These are phyloP conservation scores for Opisthograptis luteolata DNA, from an alignment of 2,888 invertebrate genomes.

Conservation along the genomic window DNA sequence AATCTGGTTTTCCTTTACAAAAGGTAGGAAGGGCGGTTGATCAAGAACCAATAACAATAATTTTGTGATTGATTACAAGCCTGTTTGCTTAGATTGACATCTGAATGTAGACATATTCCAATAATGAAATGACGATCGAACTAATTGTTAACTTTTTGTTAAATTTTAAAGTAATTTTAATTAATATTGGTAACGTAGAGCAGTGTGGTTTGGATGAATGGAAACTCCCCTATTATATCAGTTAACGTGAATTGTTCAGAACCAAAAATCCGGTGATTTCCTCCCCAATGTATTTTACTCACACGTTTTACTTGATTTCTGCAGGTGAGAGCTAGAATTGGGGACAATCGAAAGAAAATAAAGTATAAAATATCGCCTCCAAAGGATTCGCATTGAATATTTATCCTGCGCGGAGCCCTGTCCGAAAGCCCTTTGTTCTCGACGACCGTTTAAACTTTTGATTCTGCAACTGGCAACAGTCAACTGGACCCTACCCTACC, in stretches of 20 bases:
- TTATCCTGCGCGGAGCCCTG: constrained; percentile 76
- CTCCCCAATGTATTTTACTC: constrained; percentile 43
- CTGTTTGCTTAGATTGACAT: constrained; percentile 76
- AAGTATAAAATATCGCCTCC: constrained; percentile 80
- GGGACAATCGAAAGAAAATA: constrained; percentile 69
- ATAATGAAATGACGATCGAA: constrained; percentile 26
- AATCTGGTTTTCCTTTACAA: constrained; percentile 68
- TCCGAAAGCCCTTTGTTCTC: constrained; percentile 81
- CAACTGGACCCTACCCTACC: constrained; percentile 80
- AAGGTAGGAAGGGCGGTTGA: constrained; percentile 68
- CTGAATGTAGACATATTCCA: constrained; percentile 48
- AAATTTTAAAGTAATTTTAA: constrained; percentile 29
- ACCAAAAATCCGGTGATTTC: constrained; percentile 48
- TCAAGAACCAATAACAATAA: constrained; percentile 77
- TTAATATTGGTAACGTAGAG: constrained; percentile 10
- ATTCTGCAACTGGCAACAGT: constrained; percentile 83
- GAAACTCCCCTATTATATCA: constrained; percentile 17
- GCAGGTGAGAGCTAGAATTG: constrained; percentile 72
- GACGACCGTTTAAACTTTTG: constrained; percentile 83
- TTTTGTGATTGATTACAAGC: constrained; percentile 83
- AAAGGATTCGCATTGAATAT: constrained; percentile 84
- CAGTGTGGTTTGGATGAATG: constrained; percentile 10
- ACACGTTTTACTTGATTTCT: constrained; percentile 60
- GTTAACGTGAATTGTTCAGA: constrained; percentile 17
- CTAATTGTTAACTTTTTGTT: constrained; percentile 39